phyloP scores from a whole-genome alignment of 2,888 invertebrate species.

The Xylota sylvarum region DNA sequence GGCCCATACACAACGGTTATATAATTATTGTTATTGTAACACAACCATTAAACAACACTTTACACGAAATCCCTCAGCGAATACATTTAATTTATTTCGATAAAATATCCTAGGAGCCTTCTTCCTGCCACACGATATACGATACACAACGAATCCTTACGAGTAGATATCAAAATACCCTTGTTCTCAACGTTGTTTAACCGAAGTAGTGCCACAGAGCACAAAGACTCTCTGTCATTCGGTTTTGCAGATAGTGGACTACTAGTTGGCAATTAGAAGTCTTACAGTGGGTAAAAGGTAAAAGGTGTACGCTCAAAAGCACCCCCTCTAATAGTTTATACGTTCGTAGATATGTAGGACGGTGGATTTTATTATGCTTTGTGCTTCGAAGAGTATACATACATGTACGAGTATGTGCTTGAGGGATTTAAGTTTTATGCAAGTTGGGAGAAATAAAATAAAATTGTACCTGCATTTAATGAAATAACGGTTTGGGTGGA shows the following conservation, averaged over 20 bases:
- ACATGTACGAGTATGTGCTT: neutral
- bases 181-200: slow-evolving; percentile 44
- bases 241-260: slow-evolving; percentile 52
- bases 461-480: slow-evolving; percentile 39
- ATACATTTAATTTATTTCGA: slow-evolving; percentile 53
- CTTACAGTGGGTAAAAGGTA: slow-evolving; percentile 41
- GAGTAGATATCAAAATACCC: slow-evolving; percentile 45
- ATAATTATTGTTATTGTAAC: slow-evolving; percentile 53
- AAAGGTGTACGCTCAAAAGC: slow-evolving; percentile 57
- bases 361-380: slow-evolving; percentile 59
- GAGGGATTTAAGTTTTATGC: slow-evolving; percentile 47
- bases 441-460: slow-evolving; percentile 28
- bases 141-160: slow-evolving; percentile 51
- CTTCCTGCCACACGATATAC: slow-evolving; percentile 8
- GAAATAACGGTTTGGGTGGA: neutral
- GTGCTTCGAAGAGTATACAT: slow-evolving; percentile 9
- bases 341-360: slow-evolving; percentile 34
- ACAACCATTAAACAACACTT: slow-evolving; percentile 55
- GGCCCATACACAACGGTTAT: slow-evolving; percentile 24
- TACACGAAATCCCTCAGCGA: slow-evolving; percentile 30
- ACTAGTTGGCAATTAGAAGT: slow-evolving; percentile 73
- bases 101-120: slow-evolving; percentile 50
- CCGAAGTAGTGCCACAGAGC: slow-evolving; percentile 8
- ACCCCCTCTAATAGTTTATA: slow-evolving; percentile 52
- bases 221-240: slow-evolving; percentile 60